A percentile compares a stretch with the other conserved stretches of the same genome.
Conservation (phyloP, 2,113 vertebrate genomes). For the Takifugu flavidus region DNA sequence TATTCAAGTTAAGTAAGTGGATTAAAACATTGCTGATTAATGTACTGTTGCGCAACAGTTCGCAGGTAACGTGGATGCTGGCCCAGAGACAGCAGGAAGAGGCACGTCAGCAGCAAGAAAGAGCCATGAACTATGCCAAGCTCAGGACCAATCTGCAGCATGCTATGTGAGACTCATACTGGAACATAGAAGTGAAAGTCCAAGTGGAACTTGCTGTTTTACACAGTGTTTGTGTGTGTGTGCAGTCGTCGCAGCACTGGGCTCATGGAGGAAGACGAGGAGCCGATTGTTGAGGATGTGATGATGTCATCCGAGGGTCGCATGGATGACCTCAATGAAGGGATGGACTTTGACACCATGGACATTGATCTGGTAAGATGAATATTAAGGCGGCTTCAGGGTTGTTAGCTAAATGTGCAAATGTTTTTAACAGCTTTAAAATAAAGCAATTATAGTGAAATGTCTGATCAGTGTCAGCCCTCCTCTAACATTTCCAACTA, state of each 20-base stretch:
- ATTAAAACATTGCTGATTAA: conserved; percentile 11
- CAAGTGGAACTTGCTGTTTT: not conserved
- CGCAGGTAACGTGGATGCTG: conserved; percentile 99
- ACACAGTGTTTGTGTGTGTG: conserved; percentile 6
- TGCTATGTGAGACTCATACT: conserved; percentile 84
- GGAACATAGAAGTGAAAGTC: not conserved
- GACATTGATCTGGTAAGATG: conserved; percentile 96
- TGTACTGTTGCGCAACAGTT: conserved; percentile 70
- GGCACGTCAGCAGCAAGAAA: conserved; percentile 93
- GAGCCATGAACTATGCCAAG: conserved; percentile 97
- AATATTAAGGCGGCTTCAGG: not conserved
- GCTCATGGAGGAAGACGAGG: conserved; percentile 98
- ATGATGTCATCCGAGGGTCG: conserved; percentile 99
- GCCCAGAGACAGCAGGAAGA: conserved; percentile 96
- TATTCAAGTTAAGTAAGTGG: conserved; percentile 12
- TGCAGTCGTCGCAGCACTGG: conserved; percentile 92
- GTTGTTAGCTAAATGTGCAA: no score
- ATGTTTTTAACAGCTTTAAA: not conserved
- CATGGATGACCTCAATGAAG: conserved; percentile 98
- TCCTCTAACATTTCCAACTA: not conserved
- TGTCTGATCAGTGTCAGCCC: not conserved
- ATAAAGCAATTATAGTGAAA: not conserved
- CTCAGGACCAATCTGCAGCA: conserved; percentile 98
- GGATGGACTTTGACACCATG: conserved; percentile 99
- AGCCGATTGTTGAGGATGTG: conserved; percentile 98